These are phyloP conservation scores for Pteruthius melanotis DNA, from an alignment of 2,113 vertebrate species.

Conservation along the genomic window DNA sequence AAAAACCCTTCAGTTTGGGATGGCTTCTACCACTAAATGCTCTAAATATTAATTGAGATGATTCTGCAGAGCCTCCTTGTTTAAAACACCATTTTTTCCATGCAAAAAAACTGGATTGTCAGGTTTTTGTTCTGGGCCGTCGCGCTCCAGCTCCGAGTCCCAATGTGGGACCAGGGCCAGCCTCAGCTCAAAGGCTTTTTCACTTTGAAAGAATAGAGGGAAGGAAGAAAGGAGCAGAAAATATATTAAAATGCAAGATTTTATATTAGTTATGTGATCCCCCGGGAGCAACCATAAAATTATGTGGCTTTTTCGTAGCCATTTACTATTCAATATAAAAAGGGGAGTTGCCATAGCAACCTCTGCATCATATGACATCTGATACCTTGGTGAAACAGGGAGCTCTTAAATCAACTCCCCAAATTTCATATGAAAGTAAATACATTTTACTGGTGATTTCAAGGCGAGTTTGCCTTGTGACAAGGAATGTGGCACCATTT, in stretches of 20 bases:
- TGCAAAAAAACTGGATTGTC: neutral
- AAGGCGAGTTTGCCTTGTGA: neutral
- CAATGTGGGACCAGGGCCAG: neutral
- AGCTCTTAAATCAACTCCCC: constrained; percentile 62
- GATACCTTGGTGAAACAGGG: constrained; percentile 37
- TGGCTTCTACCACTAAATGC: neutral
- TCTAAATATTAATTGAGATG: neutral
- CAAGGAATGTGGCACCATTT: neutral
- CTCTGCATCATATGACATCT: constrained; percentile 33
- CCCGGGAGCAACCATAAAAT: constrained; percentile 42
- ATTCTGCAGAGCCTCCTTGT: neutral
- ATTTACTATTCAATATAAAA: constrained; percentile 61
- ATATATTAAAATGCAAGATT: constrained; percentile 50
- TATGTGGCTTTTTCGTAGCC: constrained; percentile 51
- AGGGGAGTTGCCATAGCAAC: constrained; percentile 29
- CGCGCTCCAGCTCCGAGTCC: neutral
- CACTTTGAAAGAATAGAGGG: constrained; percentile 45
- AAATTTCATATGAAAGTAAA: constrained; percentile 48
- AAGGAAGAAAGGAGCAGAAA: constrained; percentile 43
- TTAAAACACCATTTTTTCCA: neutral
- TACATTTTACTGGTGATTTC: constrained; percentile 17
- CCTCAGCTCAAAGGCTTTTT: constrained; percentile 26
- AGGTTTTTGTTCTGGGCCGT: neutral
- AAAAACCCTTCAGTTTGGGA: neutral
- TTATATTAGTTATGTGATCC: constrained; percentile 49